Evolutionary conservation across 2,888 invertebrate genomes (phyloP), one percentile per base, ranked within the genome.

Genomic region (Rhabditophanes sp.): DNA sequence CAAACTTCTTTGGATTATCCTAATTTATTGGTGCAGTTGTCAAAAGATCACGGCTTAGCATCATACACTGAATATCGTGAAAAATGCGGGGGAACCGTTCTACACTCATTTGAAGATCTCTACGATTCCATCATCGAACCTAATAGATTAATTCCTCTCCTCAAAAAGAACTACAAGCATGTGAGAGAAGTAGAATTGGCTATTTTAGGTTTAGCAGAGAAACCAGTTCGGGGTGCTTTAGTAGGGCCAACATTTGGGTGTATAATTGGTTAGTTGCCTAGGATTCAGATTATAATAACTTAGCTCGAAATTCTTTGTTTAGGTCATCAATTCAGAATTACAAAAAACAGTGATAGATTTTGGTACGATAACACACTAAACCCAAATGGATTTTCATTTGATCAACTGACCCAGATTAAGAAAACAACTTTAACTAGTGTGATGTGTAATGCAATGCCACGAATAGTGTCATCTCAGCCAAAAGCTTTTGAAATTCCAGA

Each of bases 301-400:
- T 22, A 22, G 9, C 23, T 22, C 9, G 23, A n/a, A n/a, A n/a
- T n/a, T n/a, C n/a, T n/a, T n/a, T n/a, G n/a, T n/a, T n/a, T n/a
- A n/a, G n/a, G n/a, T n/a, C n/a, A n/a, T n/a, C n/a, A n/a, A n/a
- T n/a, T n/a, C n/a, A n/a, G n/a, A n/a, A n/a, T n/a, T n/a, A 50
- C 53, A 1, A 41, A 46, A 28, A 34, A 49, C 26, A 59, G 53
- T 8, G 61, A 61, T 39, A 53, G 61, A 7, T 61, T 62, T 44
- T 61, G 61, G 67, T 76, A 33, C 39, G 64, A 64, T 32, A 64
- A 64, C 45, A 56, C 54, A 40, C 56, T 64, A 34, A 46, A 50
- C 3, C 51, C 57, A 15, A 8, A n/a, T n/a, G n/a, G n/a, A n/a
- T n/a, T n/a, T n/a, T n/a, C n/a, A n/a, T n/a, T n/a, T n/a, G n/a